phyloP scores from a whole-genome alignment of 2,888 invertebrate genomes.

The Schizaphis graminum region DNA sequence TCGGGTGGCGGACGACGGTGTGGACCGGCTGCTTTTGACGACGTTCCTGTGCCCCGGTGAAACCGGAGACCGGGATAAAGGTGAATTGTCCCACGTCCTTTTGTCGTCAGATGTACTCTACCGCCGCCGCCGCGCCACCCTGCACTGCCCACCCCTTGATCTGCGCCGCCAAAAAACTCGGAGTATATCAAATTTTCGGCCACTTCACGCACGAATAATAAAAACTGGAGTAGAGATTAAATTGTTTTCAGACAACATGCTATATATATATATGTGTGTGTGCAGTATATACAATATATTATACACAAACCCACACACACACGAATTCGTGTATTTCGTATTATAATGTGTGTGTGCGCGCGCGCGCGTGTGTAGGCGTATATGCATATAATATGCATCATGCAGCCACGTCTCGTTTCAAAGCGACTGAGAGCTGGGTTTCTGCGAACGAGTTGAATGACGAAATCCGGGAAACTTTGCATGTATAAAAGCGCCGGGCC shows the following conservation, averaged over 20 bases:
- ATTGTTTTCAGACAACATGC: slow-evolving; percentile 32
- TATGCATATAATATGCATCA: neutral
- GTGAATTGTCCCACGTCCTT: slow-evolving; percentile 54
- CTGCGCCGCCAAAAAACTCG: slow-evolving; percentile 31
- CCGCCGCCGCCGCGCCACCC: neutral
- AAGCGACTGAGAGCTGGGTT: neutral
- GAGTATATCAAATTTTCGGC: slow-evolving; percentile 51
- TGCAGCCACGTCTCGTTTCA: neutral
- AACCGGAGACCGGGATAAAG: slow-evolving; percentile 46
- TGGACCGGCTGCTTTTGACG: slow-evolving; percentile 65
- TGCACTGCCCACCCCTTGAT: neutral
- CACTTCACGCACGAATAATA: slow-evolving; percentile 55
- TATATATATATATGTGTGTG: neutral
- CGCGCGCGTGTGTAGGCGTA: neutral
- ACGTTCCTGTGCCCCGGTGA: slow-evolving; percentile 41
- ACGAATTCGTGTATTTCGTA: neutral
- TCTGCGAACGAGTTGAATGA: neutral
- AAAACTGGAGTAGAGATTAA: slow-evolving; percentile 38
- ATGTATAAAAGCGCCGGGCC: neutral
- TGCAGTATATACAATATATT: neutral
- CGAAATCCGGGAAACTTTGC: neutral
- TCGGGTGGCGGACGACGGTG: neutral
- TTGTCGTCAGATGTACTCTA: slow-evolving; percentile 26
- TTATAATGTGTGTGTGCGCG: neutral
- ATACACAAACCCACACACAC: neutral